These are phyloP conservation scores for Bursaphelenchus okinawaensis DNA, from an alignment of 2,888 invertebrate genomes.

Conservation along the genomic window DNA sequence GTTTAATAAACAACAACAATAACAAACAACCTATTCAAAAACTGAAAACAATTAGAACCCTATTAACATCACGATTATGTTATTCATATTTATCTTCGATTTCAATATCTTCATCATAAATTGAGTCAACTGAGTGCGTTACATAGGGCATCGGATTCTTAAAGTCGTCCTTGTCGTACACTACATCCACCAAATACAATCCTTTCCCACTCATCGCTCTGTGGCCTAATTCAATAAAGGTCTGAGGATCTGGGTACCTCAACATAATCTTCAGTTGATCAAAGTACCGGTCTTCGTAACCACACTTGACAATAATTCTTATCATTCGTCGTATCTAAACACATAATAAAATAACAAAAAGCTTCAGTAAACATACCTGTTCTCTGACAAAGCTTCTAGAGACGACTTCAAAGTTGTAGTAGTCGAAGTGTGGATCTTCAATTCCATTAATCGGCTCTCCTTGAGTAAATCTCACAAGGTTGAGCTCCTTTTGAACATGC, in stretches of 20 bases:
- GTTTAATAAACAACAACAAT: conserved; percentile 1
- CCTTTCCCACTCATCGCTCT: conserved; percentile 41
- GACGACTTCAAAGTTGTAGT: conserved; percentile 42
- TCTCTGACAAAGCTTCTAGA: conserved; percentile 42
- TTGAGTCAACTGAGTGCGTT: conserved; percentile 36
- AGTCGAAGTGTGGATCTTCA: conserved; percentile 40
- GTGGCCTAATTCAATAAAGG: conserved; percentile 33
- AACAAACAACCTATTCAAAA: neutral
- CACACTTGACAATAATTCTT: conserved; percentile 36
- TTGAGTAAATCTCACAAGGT: conserved; percentile 8
- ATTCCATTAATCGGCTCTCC: conserved; percentile 31
- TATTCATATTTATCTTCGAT: neutral
- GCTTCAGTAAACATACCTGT: too few relatives aligned
- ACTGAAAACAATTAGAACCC: neutral
- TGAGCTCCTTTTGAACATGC: conserved; percentile 15
- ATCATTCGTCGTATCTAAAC: conserved; percentile 49
- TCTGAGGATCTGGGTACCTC: conserved; percentile 34
- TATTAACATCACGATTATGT: neutral
- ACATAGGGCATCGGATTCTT: conserved; percentile 36
- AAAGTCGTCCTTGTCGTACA: conserved; percentile 40
- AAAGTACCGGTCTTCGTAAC: conserved; percentile 28
- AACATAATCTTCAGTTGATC: conserved; percentile 35
- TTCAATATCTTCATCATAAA: neutral
- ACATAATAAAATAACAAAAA: too few relatives aligned
- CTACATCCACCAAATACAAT: conserved; percentile 42